Conservation (phyloP, 1,140 invertebrate species). For the Heliconius congener region DNA sequence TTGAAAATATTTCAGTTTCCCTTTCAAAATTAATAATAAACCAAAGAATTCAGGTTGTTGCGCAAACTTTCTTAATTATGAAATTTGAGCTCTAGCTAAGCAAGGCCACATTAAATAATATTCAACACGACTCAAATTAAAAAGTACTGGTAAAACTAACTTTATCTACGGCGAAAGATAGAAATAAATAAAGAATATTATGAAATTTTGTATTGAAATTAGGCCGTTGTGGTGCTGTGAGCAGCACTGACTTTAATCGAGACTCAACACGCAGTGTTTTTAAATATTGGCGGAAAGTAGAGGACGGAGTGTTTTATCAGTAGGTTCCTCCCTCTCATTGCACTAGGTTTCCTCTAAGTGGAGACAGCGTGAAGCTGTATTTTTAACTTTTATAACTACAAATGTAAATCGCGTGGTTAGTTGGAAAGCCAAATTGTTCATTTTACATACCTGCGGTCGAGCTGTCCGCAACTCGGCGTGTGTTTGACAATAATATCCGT, state of each 20-base stretch:
- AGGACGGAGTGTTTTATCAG: too few relatives aligned
- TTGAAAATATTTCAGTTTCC: not conserved
- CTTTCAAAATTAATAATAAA: not conserved
- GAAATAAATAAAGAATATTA: too few relatives aligned
- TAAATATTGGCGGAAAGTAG: too few relatives aligned
- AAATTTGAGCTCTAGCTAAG: not conserved
- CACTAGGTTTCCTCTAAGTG: too few relatives aligned
- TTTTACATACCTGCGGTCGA: slow-evolving; percentile 29
- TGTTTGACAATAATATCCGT: slow-evolving; percentile 28
- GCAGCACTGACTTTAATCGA: too few relatives aligned
- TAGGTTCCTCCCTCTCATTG: too few relatives aligned
- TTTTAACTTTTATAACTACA: not conserved
- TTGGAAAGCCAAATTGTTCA: slow-evolving; percentile 18
- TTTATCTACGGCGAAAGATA: too few relatives aligned
- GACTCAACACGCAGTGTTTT: too few relatives aligned
- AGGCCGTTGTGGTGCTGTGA: too few relatives aligned
- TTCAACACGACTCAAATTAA: not conserved
- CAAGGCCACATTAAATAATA: not conserved
- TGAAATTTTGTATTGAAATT: too few relatives aligned
- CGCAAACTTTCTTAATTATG: slow-evolving; percentile 12
- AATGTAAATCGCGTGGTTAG: slow-evolving; percentile 9
- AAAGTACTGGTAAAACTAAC: not conserved
- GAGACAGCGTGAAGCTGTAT: too few relatives aligned
- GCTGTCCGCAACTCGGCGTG: slow-evolving; percentile 20
- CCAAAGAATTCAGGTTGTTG: slow-evolving; percentile 3